phyloP scores from a whole-genome alignment of 2,113 vertebrate species.

The Clarias gariepinus region DNA sequence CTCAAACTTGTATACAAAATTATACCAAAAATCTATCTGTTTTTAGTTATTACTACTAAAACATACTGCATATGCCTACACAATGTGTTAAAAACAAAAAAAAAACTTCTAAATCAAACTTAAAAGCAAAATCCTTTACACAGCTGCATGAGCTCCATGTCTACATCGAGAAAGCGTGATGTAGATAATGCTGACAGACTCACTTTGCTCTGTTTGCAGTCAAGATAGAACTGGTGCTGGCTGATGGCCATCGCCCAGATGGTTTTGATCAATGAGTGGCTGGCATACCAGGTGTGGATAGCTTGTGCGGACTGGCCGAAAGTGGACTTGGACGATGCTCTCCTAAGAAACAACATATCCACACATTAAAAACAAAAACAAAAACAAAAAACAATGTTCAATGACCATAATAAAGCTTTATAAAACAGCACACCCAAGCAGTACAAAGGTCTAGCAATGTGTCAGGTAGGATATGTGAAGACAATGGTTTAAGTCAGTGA shows the following conservation, averaged over 20 bases:
- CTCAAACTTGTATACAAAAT: not conserved
- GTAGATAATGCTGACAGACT: constrained; percentile 70
- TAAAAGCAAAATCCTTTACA: not conserved
- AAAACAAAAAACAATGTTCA: not conserved
- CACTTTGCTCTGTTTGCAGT: constrained; percentile 97
- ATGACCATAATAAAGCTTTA: not conserved
- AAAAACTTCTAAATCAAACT: not conserved
- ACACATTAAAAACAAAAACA: constrained; percentile 2
- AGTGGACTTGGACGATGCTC: constrained; percentile 85
- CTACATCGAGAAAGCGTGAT: constrained; percentile 23
- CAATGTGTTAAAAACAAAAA: not conserved
- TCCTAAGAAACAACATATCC: constrained; percentile 69
- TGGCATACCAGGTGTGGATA: constrained; percentile 98
- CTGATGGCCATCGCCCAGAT: constrained; percentile 99
- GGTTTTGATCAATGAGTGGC: constrained; percentile 96
- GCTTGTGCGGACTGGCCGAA: constrained; percentile 91
- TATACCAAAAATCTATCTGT: not conserved
- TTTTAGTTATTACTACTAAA: not conserved
- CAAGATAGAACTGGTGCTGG: constrained; percentile 99
- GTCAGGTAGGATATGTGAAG: not conserved
- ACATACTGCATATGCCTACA: not conserved
- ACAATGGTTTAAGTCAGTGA: not conserved
- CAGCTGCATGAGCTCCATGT: not conserved
- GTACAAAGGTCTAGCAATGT: not conserved
- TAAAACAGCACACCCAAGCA: not conserved